A percentile compares a stretch with the other conserved stretches of the same genome.
Evolutionary conservation across 2,113 vertebrate genomes (phyloP).

Genomic region (Sterna hirundo): DNA sequence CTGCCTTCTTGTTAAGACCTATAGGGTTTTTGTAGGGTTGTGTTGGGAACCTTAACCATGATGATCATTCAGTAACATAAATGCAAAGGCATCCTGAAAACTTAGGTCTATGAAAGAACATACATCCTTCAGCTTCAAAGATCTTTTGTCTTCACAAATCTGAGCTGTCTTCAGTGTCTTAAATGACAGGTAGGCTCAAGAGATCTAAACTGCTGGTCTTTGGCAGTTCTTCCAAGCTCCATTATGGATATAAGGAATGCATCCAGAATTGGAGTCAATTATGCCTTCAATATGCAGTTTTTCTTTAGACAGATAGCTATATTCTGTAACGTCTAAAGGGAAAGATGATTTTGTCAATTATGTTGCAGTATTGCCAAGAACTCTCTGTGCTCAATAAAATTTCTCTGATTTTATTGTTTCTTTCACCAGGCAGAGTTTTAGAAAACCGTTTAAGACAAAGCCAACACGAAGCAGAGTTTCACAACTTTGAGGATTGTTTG

Average conservation of each 20-base stretch:
- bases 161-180: background rate
- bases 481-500: background rate
- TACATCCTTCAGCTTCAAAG: background rate
- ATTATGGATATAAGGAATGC: background rate
- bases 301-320: background rate
- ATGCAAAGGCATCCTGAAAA: background rate
- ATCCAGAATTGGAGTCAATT: background rate
- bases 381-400: background rate
- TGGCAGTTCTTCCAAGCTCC: background rate
- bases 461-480: background rate
- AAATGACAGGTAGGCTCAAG: background rate
- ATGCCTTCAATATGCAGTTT: background rate
- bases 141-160: background rate
- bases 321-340: background rate
- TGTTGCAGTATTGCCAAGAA: background rate
- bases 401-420: background rate
- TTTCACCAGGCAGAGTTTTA: background rate
- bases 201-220: background rate
- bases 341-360: constrained; percentile 12
- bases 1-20: background rate
- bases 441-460: background rate
- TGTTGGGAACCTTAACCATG: background rate
- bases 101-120: accelerated
- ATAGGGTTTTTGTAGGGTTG: background rate
- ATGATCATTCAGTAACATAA: background rate